phyloP scores from a whole-genome alignment of 2,797 vertebrate genomes.

The Psittacula derbiana region DNA sequence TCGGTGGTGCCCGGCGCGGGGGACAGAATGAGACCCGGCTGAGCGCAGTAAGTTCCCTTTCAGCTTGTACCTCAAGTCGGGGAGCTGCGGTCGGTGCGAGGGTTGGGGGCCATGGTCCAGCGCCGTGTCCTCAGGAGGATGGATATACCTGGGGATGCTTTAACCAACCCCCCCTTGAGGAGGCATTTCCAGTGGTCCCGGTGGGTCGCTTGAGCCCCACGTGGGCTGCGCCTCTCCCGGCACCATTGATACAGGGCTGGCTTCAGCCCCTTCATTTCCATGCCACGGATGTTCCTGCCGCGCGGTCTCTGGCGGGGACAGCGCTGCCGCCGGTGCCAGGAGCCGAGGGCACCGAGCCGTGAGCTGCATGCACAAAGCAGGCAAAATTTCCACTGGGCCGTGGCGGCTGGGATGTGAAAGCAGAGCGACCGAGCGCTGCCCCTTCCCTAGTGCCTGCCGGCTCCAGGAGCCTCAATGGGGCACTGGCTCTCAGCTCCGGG shows the following conservation, averaged over 20 bases:
- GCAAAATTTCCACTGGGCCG: conserved; percentile 59
- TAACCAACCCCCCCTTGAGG: background rate
- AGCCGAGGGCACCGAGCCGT: conserved; percentile 16
- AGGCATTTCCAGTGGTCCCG: background rate
- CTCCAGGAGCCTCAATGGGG: background rate
- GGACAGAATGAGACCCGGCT: conserved; percentile 36
- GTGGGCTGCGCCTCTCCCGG: conserved; percentile 1
- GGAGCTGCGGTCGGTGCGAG: background rate
- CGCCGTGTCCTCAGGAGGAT: background rate
- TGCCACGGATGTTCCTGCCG: conserved; percentile 40
- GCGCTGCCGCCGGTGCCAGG: conserved; percentile 50
- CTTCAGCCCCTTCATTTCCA: conserved; percentile 38
- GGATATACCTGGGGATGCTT: background rate
- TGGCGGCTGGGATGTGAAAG: background rate
- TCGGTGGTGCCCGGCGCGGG: conserved; percentile 32
- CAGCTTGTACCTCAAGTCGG: background rate
- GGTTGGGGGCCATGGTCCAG: background rate
- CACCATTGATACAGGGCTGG: conserved; percentile 12
- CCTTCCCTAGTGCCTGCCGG: rapidly evolving
- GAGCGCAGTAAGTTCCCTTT: conserved; percentile 67
- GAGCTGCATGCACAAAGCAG: conserved; percentile 51
- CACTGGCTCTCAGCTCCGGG: rapidly evolving
- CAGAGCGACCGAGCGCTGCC: background rate
- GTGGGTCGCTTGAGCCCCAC: background rate
- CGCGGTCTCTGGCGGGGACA: conserved; percentile 43